Base-by-base conservation (phyloP, 2,888 invertebrate genomes). In the Atrina japonica region DNA sequence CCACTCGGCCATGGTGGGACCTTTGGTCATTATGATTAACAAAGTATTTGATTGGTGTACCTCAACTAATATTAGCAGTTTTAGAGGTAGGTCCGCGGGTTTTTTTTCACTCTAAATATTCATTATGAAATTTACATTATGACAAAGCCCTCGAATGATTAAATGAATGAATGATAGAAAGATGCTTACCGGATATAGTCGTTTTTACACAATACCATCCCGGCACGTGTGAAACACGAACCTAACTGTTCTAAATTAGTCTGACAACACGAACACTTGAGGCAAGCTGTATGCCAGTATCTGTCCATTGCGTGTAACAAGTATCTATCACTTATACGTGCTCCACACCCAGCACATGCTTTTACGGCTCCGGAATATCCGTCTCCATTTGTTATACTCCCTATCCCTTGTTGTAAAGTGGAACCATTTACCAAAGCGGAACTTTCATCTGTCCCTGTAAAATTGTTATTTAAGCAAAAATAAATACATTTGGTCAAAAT, bases 201-300 rank as follows among this genome's bases (percentile, higher is more conserved):
- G 92, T 94, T 94, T 93, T 96, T 96, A 94, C 97, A 97, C 89
- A 97, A 94, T 91, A 97, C 96, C 95, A 97, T 96, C 87, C 96
- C 96, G 79, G 95, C 94, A 93, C 95, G 96, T 91, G 96, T 95
- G 92, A 95, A 97, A 93, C 97, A 97, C 88, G 96, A 96, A 80
- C 94, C 93, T 91, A 97, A 94, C 91, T 97, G 97, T 87, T 96
- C 97, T 83, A 97, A 93, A 90, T 95, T 95, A 81, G 95, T 95
- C 81, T 94, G 94, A 91, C 97, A 97, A 92, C 95, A 96, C 89
- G 95, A 94, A 93, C 97, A 97, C 92, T 97, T 97, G 88, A 97
- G 94, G 92, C 97, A 97, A 86, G 95, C 94, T 93, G 96, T 96
- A 93, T 97, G 97, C 97, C 97, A 97, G 92, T 96, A 97, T 91